These are phyloP conservation scores for Rhingia rostrata DNA, from an alignment of 2,888 invertebrate species.

Conservation along the genomic window DNA sequence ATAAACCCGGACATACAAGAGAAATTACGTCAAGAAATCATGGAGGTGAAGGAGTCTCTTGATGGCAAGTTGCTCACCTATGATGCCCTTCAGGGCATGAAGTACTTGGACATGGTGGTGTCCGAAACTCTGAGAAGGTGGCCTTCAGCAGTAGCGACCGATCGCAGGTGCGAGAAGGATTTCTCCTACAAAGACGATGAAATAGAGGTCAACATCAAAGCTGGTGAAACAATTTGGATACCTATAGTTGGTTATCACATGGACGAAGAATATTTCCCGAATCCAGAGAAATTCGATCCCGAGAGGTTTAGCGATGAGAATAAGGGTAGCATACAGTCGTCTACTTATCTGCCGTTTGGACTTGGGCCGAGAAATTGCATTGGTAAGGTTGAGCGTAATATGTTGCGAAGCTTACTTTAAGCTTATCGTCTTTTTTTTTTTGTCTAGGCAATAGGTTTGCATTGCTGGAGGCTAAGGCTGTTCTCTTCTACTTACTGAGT, in stretches of 20 bases:
- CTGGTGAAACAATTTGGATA: slow-evolving; percentile 79
- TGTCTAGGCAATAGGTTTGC: slow-evolving; percentile 81
- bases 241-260: slow-evolving; percentile 83
- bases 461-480: slow-evolving; percentile 80
- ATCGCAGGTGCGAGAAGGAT: slow-evolving; percentile 84
- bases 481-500: slow-evolving; percentile 79
- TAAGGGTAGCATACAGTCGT: slow-evolving; percentile 83
- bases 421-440: not conserved
- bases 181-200: slow-evolving; percentile 81
- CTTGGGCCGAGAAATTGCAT: slow-evolving; percentile 86
- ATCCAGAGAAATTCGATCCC: slow-evolving; percentile 85
- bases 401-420: not conserved
- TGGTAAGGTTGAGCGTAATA: slow-evolving; percentile 80
- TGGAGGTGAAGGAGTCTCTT: slow-evolving; percentile 81
- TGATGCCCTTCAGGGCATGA: slow-evolving; percentile 85
- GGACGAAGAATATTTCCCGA: slow-evolving; percentile 84
- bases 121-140: slow-evolving; percentile 84
- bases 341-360: slow-evolving; percentile 85
- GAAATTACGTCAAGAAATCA: slow-evolving; percentile 84
- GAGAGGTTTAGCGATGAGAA: slow-evolving; percentile 85
- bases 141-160: slow-evolving; percentile 83
- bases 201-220: slow-evolving; percentile 78
- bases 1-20: slow-evolving; percentile 85
- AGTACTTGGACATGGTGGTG: slow-evolving; percentile 85
- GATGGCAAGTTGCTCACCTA: slow-evolving; percentile 84